phyloP scores from a whole-genome alignment of 2,888 invertebrate genomes.

The Drosophila meridionalis region DNA sequence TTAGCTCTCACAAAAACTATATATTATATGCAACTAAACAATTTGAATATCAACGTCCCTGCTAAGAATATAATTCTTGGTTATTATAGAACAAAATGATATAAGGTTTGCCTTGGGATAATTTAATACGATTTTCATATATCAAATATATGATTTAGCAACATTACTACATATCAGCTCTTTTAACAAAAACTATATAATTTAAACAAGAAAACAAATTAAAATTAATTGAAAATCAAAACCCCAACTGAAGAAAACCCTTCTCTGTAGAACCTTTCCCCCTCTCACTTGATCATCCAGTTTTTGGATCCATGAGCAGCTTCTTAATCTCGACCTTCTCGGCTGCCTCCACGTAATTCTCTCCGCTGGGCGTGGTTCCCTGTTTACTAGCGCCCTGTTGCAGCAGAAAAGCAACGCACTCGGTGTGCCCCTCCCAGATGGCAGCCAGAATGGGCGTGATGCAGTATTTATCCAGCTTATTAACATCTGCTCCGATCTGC shows the following conservation, averaged over 20 bases:
- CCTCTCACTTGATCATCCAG: not conserved
- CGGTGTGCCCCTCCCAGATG: slow-evolving; percentile 97
- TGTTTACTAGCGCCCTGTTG: slow-evolving; percentile 87
- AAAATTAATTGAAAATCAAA: not conserved
- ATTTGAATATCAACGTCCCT: no score
- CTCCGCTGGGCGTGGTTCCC: slow-evolving; percentile 43
- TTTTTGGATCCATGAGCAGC: slow-evolving; percentile 16
- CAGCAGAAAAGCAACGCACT: slow-evolving; percentile 94
- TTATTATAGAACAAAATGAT: no score
- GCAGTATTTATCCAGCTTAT: slow-evolving; percentile 97
- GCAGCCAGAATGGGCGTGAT: slow-evolving; percentile 97
- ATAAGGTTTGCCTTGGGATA: no score
- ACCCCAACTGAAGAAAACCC: not conserved
- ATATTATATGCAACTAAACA: no score
- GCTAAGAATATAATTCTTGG: no score
- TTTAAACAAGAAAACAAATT: not conserved
- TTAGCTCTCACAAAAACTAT: no score
- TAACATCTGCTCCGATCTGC: slow-evolving; percentile 95
- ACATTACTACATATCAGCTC: no score
- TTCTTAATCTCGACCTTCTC: slow-evolving; percentile 54
- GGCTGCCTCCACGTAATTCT: slow-evolving; percentile 46
- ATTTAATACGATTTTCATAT: no score
- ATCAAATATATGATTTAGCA: no score
- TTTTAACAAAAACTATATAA: not conserved
- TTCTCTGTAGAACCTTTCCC: not conserved